These are phyloP conservation scores for Xiphorhynchus erythropygius DNA, from an alignment of 2,797 vertebrate species.

Conservation along the genomic window DNA sequence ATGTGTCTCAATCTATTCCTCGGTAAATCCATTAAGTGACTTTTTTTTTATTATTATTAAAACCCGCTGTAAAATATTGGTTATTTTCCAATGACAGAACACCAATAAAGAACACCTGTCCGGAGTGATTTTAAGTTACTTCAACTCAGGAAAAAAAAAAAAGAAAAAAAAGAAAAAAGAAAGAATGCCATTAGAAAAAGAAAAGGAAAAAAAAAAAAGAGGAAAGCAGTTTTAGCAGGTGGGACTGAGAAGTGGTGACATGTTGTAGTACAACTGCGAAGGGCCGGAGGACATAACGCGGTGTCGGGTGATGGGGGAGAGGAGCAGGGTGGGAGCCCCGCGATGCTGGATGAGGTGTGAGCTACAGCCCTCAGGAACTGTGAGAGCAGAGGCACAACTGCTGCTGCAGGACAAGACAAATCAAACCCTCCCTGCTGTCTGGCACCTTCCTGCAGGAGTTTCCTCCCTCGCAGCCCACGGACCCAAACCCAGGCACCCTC, in stretches of 20 bases:
- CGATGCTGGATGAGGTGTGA: constrained; percentile 45
- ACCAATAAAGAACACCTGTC: constrained; percentile 4
- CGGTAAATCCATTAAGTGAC: not conserved
- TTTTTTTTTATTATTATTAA: not conserved
- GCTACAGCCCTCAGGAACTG: not conserved
- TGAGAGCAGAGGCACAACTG: constrained; percentile 38
- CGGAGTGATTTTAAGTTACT: not conserved
- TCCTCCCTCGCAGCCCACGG: not conserved
- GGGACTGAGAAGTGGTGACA: constrained; percentile 59
- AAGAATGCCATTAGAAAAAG: not conserved
- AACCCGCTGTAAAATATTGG: not conserved
- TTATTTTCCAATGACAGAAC: not conserved
- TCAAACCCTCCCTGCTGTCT: not conserved
- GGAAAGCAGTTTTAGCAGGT: constrained; percentile 32
- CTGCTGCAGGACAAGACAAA: constrained; percentile 13
- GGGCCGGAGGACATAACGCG: not conserved
- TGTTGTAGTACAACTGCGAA: constrained; percentile 10
- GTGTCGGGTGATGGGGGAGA: constrained; percentile 47
- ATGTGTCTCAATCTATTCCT: not conserved
- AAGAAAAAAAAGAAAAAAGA: not conserved
- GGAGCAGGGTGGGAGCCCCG: not conserved
- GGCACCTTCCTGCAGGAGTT: not conserved
- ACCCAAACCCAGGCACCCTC: not conserved
- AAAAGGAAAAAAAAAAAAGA: not conserved
- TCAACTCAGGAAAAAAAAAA: not conserved